phyloP scores from a whole-genome alignment of 1,140 invertebrate genomes.

The Eriosoma lanigerum region DNA sequence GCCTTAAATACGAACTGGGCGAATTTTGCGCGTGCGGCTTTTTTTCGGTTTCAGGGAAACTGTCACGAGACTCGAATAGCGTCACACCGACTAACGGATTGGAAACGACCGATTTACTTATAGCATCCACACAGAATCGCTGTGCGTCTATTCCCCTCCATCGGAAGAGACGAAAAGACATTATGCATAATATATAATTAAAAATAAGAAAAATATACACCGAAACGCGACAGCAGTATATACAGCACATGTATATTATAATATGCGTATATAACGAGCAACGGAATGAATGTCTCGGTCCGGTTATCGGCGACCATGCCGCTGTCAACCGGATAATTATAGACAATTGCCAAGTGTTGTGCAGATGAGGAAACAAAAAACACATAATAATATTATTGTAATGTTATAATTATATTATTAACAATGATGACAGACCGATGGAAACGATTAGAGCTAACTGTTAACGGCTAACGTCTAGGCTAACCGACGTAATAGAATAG shows the following conservation, averaged over 20 bases:
- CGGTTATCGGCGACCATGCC: slow-evolving; percentile 23
- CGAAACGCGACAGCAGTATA: too few relatives aligned
- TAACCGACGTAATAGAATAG: too few relatives aligned
- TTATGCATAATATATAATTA: slow-evolving; percentile 35
- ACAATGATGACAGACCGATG: slow-evolving; percentile 25
- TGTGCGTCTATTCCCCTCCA: neutral
- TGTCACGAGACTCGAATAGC: slow-evolving; percentile 7
- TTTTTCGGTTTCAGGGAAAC: neutral
- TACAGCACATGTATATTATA: too few relatives aligned
- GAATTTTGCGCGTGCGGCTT: neutral
- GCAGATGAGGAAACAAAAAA: slow-evolving; percentile 3
- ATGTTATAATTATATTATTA: neutral
- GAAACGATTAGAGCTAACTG: neutral
- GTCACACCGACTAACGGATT: slow-evolving; percentile 37
- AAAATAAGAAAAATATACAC: slow-evolving; percentile 43
- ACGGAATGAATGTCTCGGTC: slow-evolving; percentile 34
- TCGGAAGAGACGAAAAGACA: slow-evolving; percentile 14
- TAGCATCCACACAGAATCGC: slow-evolving; percentile 6
- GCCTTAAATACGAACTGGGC: too few relatives aligned
- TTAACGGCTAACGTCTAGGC: slow-evolving; percentile 9
- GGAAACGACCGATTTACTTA: slow-evolving; percentile 13
- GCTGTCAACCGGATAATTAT: slow-evolving; percentile 48
- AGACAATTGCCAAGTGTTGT: slow-evolving; percentile 31
- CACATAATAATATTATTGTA: neutral
- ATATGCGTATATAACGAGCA: slow-evolving; percentile 20